phyloP scores from a whole-genome alignment of 2,888 invertebrate genomes.

The Synergus gifuensis region DNA sequence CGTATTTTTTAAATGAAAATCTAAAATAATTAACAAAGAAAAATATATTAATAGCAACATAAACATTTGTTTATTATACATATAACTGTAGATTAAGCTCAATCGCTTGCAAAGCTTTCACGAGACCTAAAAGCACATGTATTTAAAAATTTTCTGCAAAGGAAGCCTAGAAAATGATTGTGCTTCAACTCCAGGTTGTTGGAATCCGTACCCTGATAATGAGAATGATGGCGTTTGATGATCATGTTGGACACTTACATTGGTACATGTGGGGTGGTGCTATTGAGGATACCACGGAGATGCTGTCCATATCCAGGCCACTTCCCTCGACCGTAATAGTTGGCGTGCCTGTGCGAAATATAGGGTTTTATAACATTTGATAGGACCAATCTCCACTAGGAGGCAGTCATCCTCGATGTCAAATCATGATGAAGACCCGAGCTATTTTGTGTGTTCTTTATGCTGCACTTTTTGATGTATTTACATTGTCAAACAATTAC shows the following conservation, averaged over 20 bases:
- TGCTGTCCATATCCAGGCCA: slow-evolving; percentile 85
- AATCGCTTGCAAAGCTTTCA: neutral
- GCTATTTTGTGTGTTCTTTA: slow-evolving; percentile 54
- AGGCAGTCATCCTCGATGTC: neutral
- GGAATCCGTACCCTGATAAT: slow-evolving; percentile 17
- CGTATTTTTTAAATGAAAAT: neutral
- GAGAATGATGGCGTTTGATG: slow-evolving; percentile 43
- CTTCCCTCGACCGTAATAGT: slow-evolving; percentile 79
- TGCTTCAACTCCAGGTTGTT: neutral
- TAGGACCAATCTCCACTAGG: slow-evolving; percentile 10
- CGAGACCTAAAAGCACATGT: neutral
- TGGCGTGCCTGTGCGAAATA: slow-evolving; percentile 77
- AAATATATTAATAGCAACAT: neutral
- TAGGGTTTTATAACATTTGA: slow-evolving; percentile 60
- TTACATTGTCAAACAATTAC: neutral
- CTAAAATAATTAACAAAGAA: neutral
- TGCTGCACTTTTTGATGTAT: slow-evolving; percentile 50
- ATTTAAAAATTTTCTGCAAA: neutral
- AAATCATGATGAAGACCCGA: slow-evolving; percentile 5
- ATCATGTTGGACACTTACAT: slow-evolving; percentile 80
- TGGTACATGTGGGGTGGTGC: slow-evolving; percentile 85
- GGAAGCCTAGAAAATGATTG: neutral
- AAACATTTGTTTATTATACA: neutral
- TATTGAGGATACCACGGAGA: slow-evolving; percentile 85
- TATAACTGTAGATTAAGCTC: neutral